Evolutionary conservation across 2,797 vertebrate species (phyloP).

Genomic region (Pteropus rufus): DNA sequence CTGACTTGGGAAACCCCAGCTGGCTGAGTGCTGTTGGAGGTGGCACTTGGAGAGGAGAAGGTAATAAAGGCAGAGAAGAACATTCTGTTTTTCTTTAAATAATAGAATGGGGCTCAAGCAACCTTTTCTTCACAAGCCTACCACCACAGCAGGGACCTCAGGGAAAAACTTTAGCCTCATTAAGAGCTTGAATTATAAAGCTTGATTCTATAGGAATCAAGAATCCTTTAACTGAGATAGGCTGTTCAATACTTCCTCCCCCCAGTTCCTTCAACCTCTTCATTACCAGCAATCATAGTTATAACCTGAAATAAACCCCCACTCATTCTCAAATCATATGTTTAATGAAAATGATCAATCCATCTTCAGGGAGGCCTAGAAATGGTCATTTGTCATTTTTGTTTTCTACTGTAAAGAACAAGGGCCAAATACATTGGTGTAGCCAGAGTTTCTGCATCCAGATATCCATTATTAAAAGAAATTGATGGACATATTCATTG

Average conservation of each 20-base stretch:
- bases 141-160: not conserved
- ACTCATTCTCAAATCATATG: not conserved
- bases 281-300: not conserved
- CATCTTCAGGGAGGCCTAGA: not conserved
- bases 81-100: not conserved
- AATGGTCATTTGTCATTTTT: not conserved
- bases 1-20: not conserved
- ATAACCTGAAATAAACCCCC: not conserved
- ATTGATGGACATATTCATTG: not conserved
- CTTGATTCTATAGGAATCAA: not conserved
- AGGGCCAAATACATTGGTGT: not conserved
- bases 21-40: not conserved
- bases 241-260: not conserved
- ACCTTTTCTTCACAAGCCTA: not conserved
- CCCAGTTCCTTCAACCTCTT: not conserved
- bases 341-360: not conserved
- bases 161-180: not conserved
- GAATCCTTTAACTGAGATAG: not conserved
- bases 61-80: too few relatives aligned
- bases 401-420: not conserved
- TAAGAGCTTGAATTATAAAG: not conserved
- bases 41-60: not conserved
- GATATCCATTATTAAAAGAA: not conserved
- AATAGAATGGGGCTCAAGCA: not conserved
- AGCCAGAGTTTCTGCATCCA: not conserved